A percentile compares a stretch with the other conserved stretches of the same genome.
Conservation (phyloP, 2,888 invertebrate genomes). For the Catonia carolina region DNA sequence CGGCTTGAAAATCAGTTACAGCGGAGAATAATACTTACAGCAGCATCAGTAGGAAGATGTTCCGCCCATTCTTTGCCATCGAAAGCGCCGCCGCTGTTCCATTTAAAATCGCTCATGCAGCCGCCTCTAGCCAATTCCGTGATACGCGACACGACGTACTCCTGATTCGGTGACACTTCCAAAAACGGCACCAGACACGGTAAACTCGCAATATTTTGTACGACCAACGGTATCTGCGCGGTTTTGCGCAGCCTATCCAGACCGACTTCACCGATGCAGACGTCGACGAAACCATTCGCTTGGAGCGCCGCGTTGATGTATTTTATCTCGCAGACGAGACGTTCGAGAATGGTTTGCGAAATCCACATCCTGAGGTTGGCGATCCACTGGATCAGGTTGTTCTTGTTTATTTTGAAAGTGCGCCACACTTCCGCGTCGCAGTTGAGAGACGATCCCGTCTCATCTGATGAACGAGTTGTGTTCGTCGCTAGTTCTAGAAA, state of each 20-base stretch:
- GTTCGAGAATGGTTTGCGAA: conserved; percentile 71
- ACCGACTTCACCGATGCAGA: conserved; percentile 61
- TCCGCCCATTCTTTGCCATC: conserved; percentile 74
- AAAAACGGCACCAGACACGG: conserved; percentile 68
- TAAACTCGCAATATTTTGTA: conserved; percentile 47
- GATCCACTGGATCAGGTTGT: conserved; percentile 67
- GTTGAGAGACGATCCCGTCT: conserved; percentile 44
- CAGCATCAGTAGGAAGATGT: conserved; percentile 78
- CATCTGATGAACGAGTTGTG: conserved; percentile 44
- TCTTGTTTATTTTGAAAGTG: conserved; percentile 57
- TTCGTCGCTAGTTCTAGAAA: conserved; percentile 39
- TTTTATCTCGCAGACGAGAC: conserved; percentile 67
- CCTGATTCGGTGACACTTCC: conserved; percentile 75
- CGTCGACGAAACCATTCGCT: conserved; percentile 60
- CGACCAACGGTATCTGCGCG: conserved; percentile 46
- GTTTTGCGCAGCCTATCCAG: conserved; percentile 68
- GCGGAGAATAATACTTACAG: too few relatives aligned
- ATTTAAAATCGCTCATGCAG: conserved; percentile 81
- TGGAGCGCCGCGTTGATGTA: conserved; percentile 62
- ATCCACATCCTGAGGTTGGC: conserved; percentile 81
- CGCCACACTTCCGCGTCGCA: conserved; percentile 52
- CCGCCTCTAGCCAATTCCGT: conserved; percentile 71
- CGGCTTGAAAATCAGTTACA: too few relatives aligned
- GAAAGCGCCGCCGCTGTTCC: conserved; percentile 73
- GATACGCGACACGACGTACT: conserved; percentile 75